Evolutionary conservation across 2,888 invertebrate genomes (phyloP), one percentile per base, ranked within the genome.

Genomic region (Eilema caniola): DNA sequence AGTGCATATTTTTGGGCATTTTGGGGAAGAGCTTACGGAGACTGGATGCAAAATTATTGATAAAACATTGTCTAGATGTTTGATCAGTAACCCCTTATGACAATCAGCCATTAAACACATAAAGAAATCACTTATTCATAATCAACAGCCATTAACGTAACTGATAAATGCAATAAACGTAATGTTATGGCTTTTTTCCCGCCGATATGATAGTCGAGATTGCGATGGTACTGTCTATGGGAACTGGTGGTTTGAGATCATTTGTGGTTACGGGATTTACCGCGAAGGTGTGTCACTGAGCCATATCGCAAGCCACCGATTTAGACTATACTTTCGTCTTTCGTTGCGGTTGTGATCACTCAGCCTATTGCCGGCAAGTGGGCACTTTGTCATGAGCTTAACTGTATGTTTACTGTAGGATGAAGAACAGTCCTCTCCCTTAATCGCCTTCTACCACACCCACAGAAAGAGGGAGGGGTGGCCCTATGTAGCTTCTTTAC

Each of bases 261-360:
- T 76, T 76, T 73, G 71, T 70, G 62, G 61, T 81, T 71, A 72
- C 75, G 76, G 81, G 71, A 75, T 69, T 73, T 64, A 41, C 56
- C 24, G n/a, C 57, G n/a, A 61, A 53, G 62, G 71, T 75, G 66
- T 78, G 81, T 74, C 81, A 80, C 78, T 77, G 73, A 74, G 76
- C 60, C 76, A 61, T 60, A 16, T 61, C 5, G 31, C 20, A 31
- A 47, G 47, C 16, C 47, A 47, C 47, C 1, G 53, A n/a, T 7
- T 20, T 53, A n/a, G 53, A 53, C n/a, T 53, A 47, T 47, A 47
- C 20, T 47, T 10, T 53, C n/a, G 53, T 53, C 53, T 2, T n/a
- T n/a, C n/a, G n/a, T n/a, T n/a, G n/a, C n/a, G n/a, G n/a, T n/a
- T n/a, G n/a, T n/a, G n/a, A n/a, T n/a, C n/a, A n/a, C n/a, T n/a